Base-by-base conservation (phyloP, 2,888 invertebrate species). In the Hypomecis atomaria region DNA sequence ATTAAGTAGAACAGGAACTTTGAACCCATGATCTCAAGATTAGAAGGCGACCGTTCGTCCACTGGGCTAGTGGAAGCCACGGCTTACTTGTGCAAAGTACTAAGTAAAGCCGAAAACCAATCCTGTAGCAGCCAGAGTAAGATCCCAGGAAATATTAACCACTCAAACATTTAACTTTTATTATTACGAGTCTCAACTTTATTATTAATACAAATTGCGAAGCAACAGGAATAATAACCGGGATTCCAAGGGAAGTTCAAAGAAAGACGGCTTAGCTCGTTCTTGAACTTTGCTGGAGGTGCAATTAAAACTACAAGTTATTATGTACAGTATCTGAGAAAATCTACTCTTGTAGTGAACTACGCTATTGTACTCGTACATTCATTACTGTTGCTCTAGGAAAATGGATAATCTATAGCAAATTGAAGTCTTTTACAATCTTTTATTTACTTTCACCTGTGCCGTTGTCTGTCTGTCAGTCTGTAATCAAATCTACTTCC, bases 291-390 rank as follows among this genome's bases (percentile, higher is more conserved):
- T 63, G 48, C 61, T 36, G 43, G 61, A 54, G 54, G 60, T 56
- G 63, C 70, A 71, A 73, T 73, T 71, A 71, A 69, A 69, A 66
- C 57, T 43, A 58, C 58, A 69, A 67, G 60, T 70, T 70, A 65
- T 66, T 69, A 38, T 6, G 37, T 5, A 50, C 59, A 62, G 64
- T 59, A 61, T 61, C 68, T 62, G 70, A 62, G 69, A 70, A n/a
- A 70, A 69, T 71, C 67, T 67, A 74, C 71, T 63, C 67, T 66
- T 71, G 8, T 45, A 42, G 10, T n/a, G 23, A 23, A 23, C 23
- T 23, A 23, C 23, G 23, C 23, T 23, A n/a, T n/a, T n/a, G n/a
- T n/a, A n/a, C n/a, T n/a, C n/a, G n/a, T n/a, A n/a, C n/a, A n/a
- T n/a, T n/a, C n/a, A n/a, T n/a, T n/a, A n/a, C n/a, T n/a, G n/a